Evolutionary conservation across 2,797 vertebrate genomes (phyloP), one percentile per base, ranked within the genome.

Genomic region (Ambastaia sidthimunki): DNA sequence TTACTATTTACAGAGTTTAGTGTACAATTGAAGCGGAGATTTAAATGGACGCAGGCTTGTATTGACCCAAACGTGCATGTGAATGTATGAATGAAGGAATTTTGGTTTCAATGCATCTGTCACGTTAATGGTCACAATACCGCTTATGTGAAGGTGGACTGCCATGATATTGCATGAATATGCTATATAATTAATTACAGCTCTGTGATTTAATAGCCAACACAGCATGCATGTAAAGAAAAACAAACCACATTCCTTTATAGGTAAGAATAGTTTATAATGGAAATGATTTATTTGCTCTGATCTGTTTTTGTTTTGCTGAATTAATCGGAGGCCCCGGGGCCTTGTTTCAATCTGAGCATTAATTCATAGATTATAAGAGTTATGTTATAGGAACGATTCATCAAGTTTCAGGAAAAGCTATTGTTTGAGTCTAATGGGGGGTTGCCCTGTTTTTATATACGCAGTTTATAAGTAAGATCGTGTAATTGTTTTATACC

Each of bases 71-170:
- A 37, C 10, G 44, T 63, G 19, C 6, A 7, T 28, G 48, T 21
- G 19, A 37, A 75, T 54, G 68, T 6, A 78, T 21, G 19, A 54
- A 75, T 54, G 68, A 11, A 78, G 44, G 44, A 23, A 71, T 71
- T 62, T 52, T 37, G 57, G 55, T 13, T 16, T 41, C 4, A 44
- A 11, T 3, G 50, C 18, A 59, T 44, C 6, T 34, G 44, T 55
- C 48, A 66, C 23, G 13, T 41, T 63, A 10, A 62, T 4, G 28
- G n/a, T 66, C 18, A 23, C 44, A 37, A 21, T 41, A 13, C 47
- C 16, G 67, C 31, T 23, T 21, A 16, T 59, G 3, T 34, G 31
- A 55, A 57, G 5, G 15, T 57, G 34, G 15, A 37, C 19, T 67
- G 48, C 19, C 21, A 47, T 76, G 31, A 19, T 44, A 31, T 5